Percentiles rank a stretch among this genome's conserved stretches.
phyloP scores from a whole-genome alignment of 2,113 vertebrate species.

The Rhea americana region DNA sequence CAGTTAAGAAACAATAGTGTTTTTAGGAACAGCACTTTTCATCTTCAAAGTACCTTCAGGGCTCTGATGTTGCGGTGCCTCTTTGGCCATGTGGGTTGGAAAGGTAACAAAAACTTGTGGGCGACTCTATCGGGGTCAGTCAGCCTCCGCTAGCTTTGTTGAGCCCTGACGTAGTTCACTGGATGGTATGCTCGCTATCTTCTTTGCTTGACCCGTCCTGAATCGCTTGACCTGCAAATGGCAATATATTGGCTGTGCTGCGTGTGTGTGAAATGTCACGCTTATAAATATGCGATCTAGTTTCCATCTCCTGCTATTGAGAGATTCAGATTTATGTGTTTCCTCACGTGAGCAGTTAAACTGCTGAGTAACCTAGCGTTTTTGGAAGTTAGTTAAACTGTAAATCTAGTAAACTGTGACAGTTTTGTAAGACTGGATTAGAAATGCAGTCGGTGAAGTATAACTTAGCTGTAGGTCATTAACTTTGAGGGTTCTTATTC shows the following conservation, averaged over 20 bases:
- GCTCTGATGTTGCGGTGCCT: slow-evolving; percentile 2
- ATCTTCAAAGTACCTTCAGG: not conserved
- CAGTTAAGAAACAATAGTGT: not conserved
- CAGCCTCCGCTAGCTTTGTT: not conserved
- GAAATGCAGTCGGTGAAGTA: not conserved
- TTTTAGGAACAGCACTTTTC: not conserved
- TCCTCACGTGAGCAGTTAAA: rapidly evolving
- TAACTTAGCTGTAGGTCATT: not conserved
- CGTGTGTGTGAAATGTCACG: not conserved
- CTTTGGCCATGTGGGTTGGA: not conserved
- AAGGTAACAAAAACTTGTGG: not conserved
- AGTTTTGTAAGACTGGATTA: not conserved
- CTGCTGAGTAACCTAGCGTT: not conserved
- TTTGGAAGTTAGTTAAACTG: not conserved
- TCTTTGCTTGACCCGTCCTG: not conserved
- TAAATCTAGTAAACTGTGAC: not conserved
- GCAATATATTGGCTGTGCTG: not conserved
- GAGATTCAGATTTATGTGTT: not conserved
- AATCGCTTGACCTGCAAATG: not conserved
- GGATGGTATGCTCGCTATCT: not conserved
- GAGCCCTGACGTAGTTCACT: not conserved
- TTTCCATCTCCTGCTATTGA: not conserved
- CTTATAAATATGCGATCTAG: no score
- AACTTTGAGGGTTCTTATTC: not conserved
- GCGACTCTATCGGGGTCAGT: not conserved